Evolutionary conservation across 2,113 vertebrate species (phyloP).

Genomic region (Athene cunicularia): DNA sequence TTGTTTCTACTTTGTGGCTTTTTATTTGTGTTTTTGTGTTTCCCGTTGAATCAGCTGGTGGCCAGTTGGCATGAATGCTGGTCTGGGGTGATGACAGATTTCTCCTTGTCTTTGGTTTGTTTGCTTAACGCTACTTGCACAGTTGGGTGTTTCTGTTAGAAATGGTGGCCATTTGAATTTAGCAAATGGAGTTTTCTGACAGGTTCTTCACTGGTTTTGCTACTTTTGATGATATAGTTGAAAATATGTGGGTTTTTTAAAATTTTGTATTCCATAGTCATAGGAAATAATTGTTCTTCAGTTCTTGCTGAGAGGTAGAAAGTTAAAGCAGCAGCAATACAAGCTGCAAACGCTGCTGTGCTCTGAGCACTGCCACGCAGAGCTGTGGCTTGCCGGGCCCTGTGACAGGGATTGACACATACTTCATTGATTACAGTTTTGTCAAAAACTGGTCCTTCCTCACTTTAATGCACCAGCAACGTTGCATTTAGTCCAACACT

Average conservation of each 20-base stretch:
- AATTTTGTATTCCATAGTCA: neutral
- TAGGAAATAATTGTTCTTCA: neutral
- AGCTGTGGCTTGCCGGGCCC: neutral
- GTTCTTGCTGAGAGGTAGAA: neutral
- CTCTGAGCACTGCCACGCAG: accelerated
- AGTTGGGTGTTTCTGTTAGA: neutral
- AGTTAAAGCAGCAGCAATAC: neutral
- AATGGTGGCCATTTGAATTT: neutral
- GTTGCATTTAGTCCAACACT: neutral
- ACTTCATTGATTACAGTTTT: neutral
- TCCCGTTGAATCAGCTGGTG: neutral
- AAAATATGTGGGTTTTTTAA: neutral
- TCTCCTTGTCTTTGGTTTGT: neutral
- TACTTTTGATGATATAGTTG: neutral
- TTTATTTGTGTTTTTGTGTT: neutral
- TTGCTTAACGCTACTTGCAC: neutral
- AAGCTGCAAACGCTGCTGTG: accelerated
- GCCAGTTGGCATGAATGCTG: neutral
- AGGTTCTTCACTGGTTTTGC: neutral
- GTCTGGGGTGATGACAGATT: neutral
- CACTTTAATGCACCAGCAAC: neutral
- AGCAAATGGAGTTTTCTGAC: neutral
- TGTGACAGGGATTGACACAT: too few species aligned
- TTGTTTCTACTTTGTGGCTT: neutral
- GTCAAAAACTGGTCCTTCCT: neutral